A percentile compares a stretch with the other conserved stretches of the same genome.
phyloP scores from a whole-genome alignment of 2,888 invertebrate species.

The Tineola bisselliella region DNA sequence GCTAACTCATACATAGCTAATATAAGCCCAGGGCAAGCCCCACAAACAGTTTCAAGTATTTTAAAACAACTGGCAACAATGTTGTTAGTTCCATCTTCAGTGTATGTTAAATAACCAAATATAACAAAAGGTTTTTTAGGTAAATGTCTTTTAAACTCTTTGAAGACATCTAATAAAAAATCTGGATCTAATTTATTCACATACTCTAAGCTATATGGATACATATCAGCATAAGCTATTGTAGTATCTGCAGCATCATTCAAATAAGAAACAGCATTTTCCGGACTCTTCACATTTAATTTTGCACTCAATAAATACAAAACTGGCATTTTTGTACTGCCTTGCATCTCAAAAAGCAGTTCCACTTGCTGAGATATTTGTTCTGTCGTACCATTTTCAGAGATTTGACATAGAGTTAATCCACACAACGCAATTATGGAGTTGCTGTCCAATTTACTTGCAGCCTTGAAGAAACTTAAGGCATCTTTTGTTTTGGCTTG shows the following conservation, averaged over 20 bases:
- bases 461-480: slow-evolving; percentile 78
- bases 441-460: slow-evolving; percentile 85
- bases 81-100: slow-evolving; percentile 54
- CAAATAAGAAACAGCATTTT: slow-evolving; percentile 67
- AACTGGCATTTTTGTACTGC: slow-evolving; percentile 73
- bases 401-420: slow-evolving; percentile 82
- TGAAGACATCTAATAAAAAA: slow-evolving; percentile 81
- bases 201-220: slow-evolving; percentile 80
- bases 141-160: slow-evolving; percentile 78
- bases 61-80: slow-evolving; percentile 67
- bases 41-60: slow-evolving; percentile 76
- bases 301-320: slow-evolving; percentile 76
- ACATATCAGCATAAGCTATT: slow-evolving; percentile 38
- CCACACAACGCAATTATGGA: slow-evolving; percentile 84
- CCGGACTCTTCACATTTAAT: slow-evolving; percentile 60
- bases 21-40: slow-evolving; percentile 84
- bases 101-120: slow-evolving; percentile 48
- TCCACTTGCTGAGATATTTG: slow-evolving; percentile 88
- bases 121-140: slow-evolving; percentile 70
- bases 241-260: slow-evolving; percentile 71
- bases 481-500: slow-evolving; percentile 83
- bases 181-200: slow-evolving; percentile 83
- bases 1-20: slow-evolving; percentile 76
- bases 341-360: slow-evolving; percentile 82
- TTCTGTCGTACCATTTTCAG: slow-evolving; percentile 75